These are phyloP conservation scores for Tautogolabrus adspersus DNA, from an alignment of 2,113 vertebrate species.

Conservation along the genomic window DNA sequence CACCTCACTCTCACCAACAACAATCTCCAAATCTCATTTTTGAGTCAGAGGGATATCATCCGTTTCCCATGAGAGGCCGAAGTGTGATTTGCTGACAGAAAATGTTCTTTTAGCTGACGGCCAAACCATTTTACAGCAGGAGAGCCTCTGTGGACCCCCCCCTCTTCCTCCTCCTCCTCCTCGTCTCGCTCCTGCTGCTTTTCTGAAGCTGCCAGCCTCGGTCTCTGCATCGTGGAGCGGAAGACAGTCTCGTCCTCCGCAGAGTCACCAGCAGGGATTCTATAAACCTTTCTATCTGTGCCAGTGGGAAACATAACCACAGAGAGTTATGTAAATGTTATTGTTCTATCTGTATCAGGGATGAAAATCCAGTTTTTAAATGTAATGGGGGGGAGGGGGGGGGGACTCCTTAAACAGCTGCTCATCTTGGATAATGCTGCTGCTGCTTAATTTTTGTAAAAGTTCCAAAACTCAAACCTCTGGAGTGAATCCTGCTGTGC, in stretches of 20 bases:
- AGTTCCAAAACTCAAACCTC: neutral
- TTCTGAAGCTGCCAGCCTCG: neutral
- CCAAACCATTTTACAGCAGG: neutral
- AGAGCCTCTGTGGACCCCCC: too few relatives aligned
- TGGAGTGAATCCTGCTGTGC: neutral
- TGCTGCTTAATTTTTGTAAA: neutral
- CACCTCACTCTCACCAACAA: neutral
- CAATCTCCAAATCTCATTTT: neutral
- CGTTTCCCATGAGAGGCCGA: neutral
- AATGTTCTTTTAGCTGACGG: neutral
- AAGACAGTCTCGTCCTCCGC: neutral
- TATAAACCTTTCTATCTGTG: neutral
- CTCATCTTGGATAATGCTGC: slow-evolving; percentile 27
- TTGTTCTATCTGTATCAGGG: neutral
- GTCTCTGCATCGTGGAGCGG: neutral
- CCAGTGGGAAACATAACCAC: neutral
- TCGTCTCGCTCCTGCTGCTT: neutral
- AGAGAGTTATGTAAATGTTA: slow-evolving; percentile 11
- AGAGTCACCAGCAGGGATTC: neutral
- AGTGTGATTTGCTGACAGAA: neutral
- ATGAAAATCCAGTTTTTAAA: slow-evolving; percentile 1
- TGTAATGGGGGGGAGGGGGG: neutral
- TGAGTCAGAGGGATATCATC: neutral
- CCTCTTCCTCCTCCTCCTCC: neutral
- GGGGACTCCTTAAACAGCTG: slow-evolving; percentile 19